phyloP scores from a whole-genome alignment of 1,140 invertebrate species.

The Brachionus rubens region DNA sequence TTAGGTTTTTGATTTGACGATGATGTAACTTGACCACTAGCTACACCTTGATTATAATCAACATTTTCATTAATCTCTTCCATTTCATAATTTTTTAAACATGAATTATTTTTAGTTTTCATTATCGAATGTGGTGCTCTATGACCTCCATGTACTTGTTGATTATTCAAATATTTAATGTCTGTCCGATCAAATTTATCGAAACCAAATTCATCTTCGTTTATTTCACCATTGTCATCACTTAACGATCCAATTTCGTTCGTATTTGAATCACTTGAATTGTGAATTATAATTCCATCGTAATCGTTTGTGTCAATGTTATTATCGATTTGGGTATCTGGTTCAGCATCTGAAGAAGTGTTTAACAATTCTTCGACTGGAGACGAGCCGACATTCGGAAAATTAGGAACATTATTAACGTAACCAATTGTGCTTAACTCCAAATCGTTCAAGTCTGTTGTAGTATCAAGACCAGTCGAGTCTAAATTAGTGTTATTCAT shows the following conservation, averaged over 20 bases:
- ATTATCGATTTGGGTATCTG: not conserved
- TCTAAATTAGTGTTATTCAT: constrained; percentile 16
- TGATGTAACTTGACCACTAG: not conserved
- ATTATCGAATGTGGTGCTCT: constrained; percentile 18
- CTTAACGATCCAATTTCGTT: constrained; percentile 1
- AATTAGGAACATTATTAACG: not conserved
- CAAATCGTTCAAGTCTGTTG: not conserved
- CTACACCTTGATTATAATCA: not conserved
- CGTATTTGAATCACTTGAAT: constrained; percentile 16
- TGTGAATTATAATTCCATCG: constrained; percentile 27
- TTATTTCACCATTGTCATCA: constrained; percentile 9
- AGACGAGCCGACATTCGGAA: constrained; percentile 45
- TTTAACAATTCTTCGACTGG: constrained; percentile 25
- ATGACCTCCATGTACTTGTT: not conserved
- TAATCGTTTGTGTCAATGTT: not conserved
- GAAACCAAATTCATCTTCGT: constrained; percentile 12
- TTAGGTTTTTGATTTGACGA: constrained; percentile 26
- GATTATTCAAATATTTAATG: constrained; percentile 19
- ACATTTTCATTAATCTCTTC: not conserved
- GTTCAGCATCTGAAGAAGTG: constrained; percentile 6
- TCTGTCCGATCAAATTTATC: not conserved
- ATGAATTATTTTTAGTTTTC: constrained; percentile 13
- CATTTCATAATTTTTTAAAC: not conserved
- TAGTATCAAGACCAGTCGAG: constrained; percentile 7
- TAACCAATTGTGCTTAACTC: not conserved